Conservation (phyloP, 2,113 vertebrate genomes). For the Phodopus roborovskii region DNA sequence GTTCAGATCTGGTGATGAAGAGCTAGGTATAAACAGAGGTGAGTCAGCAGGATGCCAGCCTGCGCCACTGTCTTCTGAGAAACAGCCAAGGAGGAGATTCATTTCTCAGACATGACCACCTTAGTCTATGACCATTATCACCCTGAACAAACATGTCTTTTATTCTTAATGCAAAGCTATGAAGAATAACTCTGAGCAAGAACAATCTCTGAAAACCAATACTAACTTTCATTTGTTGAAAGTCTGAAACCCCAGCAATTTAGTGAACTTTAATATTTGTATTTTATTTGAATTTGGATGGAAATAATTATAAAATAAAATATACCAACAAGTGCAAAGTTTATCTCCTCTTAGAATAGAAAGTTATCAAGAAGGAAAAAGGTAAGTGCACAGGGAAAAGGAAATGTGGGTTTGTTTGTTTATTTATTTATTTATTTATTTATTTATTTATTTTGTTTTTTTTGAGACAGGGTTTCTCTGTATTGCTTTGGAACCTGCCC, state of each 20-base stretch:
- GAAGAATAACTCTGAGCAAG: slow-evolving; percentile 10
- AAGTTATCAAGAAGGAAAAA: slow-evolving; percentile 35
- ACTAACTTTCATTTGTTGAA: not conserved
- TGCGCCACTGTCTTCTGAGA: not conserved
- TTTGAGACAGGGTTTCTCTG: no score
- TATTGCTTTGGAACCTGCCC: no score
- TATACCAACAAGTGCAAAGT: not conserved
- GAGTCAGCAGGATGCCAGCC: not conserved
- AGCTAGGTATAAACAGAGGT: slow-evolving; percentile 83
- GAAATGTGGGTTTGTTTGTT: not conserved
- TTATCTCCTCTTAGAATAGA: slow-evolving; percentile 35
- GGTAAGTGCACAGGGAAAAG: slow-evolving; percentile 25
- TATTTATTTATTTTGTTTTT: no score
- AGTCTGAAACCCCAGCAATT: not conserved
- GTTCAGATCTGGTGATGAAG: slow-evolving; percentile 95
- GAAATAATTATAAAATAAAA: slow-evolving; percentile 36
- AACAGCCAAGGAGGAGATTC: not conserved
- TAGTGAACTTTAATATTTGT: not conserved
- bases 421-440: no score
- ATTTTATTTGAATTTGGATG: not conserved
- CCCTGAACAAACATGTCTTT: not conserved
- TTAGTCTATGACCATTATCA: not conserved
- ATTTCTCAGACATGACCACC: not conserved
- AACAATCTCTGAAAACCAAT: not conserved
- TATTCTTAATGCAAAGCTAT: slow-evolving; percentile 14